Evolutionary conservation across 2,888 invertebrate species (phyloP), one percentile per base, ranked within the genome.

Genomic region (Oscheius myriophilus): DNA sequence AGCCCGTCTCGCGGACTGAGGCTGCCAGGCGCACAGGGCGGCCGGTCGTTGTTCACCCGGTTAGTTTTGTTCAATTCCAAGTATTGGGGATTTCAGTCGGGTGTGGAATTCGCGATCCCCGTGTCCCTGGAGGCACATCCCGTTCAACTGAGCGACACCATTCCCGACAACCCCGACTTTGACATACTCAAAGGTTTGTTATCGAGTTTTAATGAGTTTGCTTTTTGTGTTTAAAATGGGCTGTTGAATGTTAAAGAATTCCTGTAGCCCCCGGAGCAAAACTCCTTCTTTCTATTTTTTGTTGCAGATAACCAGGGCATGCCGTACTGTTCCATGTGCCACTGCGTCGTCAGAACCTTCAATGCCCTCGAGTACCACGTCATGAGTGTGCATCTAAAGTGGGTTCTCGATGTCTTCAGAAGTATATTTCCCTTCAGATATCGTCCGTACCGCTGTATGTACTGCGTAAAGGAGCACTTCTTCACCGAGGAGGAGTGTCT

Each of bases 331-430:
- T 43, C 55, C 16, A 61, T 55, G 16, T 76, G 76, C 41, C 70
- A 76, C 41, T 69, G 64, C 3, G 67, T 76, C 11, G 26, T 76
- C 42, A 72, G 73, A 62, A 71, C 72, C 23, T 76, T 73, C 68
- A 64, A 72, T 21, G 76, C 74, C 39, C 65, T 73, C 62, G 76
- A 76, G 45, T 76, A 76, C 62, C 76, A 76, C 43, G 70, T 74
- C 21, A 62, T 76, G 23, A 67, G 61, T 25, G 54, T 57, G 33
- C 76, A 76, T 68, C 39, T 76, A 9, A 76, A 76, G 76, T 76
- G n/a, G 66, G 64, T 62, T 11, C 11, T 42, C 14, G 6, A 2
- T 12, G 16, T 1, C 23, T 42, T 23, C 42, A n/a, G 4, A 33
- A 23, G 12, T 23, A 16, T 23, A 18, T 1, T 26, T 18, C 33